These are phyloP conservation scores for Eriosoma lanigerum DNA, from an alignment of 1,140 invertebrate species.

Conservation along the genomic window DNA sequence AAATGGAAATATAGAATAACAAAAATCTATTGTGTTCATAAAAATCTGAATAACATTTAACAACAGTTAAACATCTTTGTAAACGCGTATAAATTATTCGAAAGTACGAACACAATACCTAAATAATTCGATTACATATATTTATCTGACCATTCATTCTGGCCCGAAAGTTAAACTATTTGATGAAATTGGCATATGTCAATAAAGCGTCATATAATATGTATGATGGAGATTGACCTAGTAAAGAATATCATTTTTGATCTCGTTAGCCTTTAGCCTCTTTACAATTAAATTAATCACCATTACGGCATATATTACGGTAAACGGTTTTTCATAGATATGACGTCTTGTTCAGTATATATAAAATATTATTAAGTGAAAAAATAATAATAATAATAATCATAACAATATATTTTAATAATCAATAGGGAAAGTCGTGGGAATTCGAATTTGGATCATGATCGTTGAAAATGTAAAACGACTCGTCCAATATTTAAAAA, in stretches of 20 bases:
- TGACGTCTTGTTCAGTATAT: too few species aligned
- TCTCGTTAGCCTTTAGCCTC: slow-evolving; percentile 17
- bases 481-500: neutral
- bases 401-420: neutral
- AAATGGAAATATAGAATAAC: too few species aligned
- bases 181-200: neutral
- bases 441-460: too few species aligned
- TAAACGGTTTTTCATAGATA: neutral
- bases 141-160: neutral
- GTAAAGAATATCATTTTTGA: neutral
- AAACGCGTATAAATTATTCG: neutral
- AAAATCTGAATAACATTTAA: neutral
- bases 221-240: neutral
- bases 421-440: slow-evolving; percentile 6
- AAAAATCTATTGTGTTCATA: neutral
- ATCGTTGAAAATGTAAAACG: slow-evolving; percentile 6
- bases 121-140: slow-evolving; percentile 9
- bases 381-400: too few species aligned
- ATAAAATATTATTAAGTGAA: too few species aligned
- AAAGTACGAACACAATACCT: neutral
- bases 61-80: neutral
- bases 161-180: neutral
- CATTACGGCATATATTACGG: too few species aligned
- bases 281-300: slow-evolving; percentile 29
- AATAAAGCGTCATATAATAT: neutral